A percentile compares a stretch with the other conserved stretches of the same genome.
Evolutionary conservation across 2,113 vertebrate genomes (phyloP).

Genomic region (Lucifuga dentata): DNA sequence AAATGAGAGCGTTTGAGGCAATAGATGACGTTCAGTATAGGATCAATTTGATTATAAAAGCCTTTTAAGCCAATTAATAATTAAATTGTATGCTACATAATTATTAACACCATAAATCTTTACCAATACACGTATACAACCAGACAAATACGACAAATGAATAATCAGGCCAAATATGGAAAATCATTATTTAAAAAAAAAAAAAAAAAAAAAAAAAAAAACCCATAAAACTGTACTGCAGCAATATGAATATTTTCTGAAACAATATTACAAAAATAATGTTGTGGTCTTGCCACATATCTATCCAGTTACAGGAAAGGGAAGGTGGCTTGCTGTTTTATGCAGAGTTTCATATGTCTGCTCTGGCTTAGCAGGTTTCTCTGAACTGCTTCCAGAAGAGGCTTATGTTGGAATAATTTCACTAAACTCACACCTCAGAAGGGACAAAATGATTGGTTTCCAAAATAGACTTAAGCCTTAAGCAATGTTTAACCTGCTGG

Average conservation of each 20-base stretch:
- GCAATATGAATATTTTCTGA: constrained; percentile 18
- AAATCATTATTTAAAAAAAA: constrained; percentile 22
- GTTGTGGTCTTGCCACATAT: constrained; percentile 18
- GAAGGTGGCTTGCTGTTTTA: constrained; percentile 27
- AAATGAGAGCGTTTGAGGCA: no score
- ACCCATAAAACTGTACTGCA: no score
- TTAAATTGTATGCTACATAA: no score
- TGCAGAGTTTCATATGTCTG: constrained; percentile 20
- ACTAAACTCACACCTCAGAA: constrained; percentile 26
- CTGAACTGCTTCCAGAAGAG: constrained; percentile 53
- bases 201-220: no score
- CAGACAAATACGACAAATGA: constrained; percentile 1
- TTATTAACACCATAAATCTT: no score
- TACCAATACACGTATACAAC: no score
- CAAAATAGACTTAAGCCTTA: constrained; percentile 25
- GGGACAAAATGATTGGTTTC: constrained; percentile 27
- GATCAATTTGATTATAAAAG: no score
- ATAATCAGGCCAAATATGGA: constrained; percentile 4
- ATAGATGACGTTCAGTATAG: no score
- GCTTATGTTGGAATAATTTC: constrained; percentile 51
- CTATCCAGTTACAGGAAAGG: constrained; percentile 33
- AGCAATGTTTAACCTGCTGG: constrained; percentile 19
- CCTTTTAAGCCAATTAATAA: no score
- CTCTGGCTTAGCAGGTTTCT: constrained; percentile 31
- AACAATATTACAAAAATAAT: constrained; percentile 20